phyloP scores from a whole-genome alignment of 2,797 vertebrate genomes.

The Phyllotis vaccarum region DNA sequence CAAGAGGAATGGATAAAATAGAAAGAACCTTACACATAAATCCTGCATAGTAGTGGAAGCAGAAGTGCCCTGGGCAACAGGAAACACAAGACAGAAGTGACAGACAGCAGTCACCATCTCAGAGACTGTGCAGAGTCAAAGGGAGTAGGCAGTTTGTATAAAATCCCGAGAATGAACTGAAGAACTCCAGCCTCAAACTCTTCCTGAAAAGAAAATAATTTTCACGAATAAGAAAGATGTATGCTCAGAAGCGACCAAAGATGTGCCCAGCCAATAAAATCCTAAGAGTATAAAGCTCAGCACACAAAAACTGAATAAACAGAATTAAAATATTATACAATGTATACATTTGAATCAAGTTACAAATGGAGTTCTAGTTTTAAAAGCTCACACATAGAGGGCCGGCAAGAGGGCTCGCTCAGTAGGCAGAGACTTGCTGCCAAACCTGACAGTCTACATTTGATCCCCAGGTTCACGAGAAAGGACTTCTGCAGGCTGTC shows the following conservation, averaged over 20 bases:
- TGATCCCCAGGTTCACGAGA: background rate
- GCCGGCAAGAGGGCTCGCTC: background rate
- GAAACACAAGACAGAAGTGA: background rate
- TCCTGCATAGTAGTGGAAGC: background rate
- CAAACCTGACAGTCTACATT: no score
- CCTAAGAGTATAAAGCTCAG: background rate
- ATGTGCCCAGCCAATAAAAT: background rate
- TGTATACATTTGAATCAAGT: background rate
- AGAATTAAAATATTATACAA: background rate
- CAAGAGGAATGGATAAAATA: background rate
- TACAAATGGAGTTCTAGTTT: background rate
- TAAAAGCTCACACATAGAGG: background rate
- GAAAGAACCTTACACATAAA: background rate
- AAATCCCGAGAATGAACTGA: background rate
- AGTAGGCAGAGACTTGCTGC: background rate
- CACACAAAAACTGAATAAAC: background rate
- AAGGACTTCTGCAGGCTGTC: background rate
- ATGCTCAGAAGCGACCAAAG: background rate
- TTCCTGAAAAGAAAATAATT: background rate
- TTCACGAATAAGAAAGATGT: background rate
- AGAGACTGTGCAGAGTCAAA: no score
- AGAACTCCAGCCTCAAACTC: background rate
- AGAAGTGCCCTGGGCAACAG: background rate
- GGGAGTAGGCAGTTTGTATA: no score
- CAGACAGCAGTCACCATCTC: background rate